Base-by-base conservation (phyloP, 2,797 vertebrate species). In the Myotis myotis region DNA sequence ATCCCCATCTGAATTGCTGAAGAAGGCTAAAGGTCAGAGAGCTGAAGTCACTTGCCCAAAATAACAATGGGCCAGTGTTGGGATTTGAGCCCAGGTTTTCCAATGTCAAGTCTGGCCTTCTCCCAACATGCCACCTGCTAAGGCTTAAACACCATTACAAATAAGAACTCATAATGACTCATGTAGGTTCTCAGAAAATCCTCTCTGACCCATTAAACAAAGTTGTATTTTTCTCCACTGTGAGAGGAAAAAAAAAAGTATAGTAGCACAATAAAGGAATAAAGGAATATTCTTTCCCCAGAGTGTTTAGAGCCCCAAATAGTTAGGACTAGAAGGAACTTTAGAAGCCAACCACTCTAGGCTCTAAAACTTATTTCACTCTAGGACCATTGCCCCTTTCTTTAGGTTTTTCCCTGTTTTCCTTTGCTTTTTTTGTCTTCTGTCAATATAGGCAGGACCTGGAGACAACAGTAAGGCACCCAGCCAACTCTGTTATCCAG, bases 111-210 rank as follows among this genome's bases (percentile, higher is more conserved):
- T n/a, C 66, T 87, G 28, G 47, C 19, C 25, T 75, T 82, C 62
- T 64, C 28, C 75, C 41, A 76, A 7, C n/a, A 55, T 8, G 5
- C 64, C 51, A 89, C 20, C n/a, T 62, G 19, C 71, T 87, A 70
- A 87, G 23, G 1, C 17, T 70, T 74, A 94, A 80, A 79, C n/a
- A 2, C 13, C 83, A 87, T 75, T 75, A 38, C 25, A 81, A 49
- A 60, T 47, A 75, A 84, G 60, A 86, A 33, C 8, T 71, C 75
- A 11, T 23, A 33, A 94, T 30, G 53, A 38, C 66, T 57, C 44
- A 33, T 9, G 8, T 15, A 76, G 71, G 44, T 47, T 88, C 82
- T 89, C 57, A 87, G 85, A 94, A 94, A 82, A 81, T 60, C 62
- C 88, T 84, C 41, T 66, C 41, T 64, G 8, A 64, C 53, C 51